phyloP scores from a whole-genome alignment of 1,140 invertebrate genomes.

The Berghia stephanieae region DNA sequence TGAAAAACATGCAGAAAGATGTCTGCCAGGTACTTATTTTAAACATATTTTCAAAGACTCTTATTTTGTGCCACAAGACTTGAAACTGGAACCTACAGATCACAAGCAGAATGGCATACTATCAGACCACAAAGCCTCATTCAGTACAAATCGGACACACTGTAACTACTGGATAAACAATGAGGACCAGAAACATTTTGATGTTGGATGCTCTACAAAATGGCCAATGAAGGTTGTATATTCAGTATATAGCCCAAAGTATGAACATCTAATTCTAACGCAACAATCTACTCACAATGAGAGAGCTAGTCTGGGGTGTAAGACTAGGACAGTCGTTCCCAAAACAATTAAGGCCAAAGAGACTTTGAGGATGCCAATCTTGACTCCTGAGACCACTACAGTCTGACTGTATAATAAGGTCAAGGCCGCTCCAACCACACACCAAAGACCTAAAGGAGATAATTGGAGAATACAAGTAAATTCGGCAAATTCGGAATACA shows the following conservation, averaged over 20 bases:
- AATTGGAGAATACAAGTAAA: too few species aligned
- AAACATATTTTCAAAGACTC: not conserved
- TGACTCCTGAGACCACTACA: not conserved
- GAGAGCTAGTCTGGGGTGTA: conserved; percentile 40
- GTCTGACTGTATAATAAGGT: conserved; percentile 38
- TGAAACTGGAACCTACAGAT: too few species aligned
- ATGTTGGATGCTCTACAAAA: not conserved
- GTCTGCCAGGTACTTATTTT: not conserved
- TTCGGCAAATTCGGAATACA: too few species aligned
- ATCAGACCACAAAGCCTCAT: not conserved
- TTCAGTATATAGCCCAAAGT: not conserved
- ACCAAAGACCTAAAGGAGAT: conserved; percentile 42
- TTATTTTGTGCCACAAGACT: too few species aligned
- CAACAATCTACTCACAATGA: conserved; percentile 34
- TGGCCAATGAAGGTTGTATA: not conserved
- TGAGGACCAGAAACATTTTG: not conserved
- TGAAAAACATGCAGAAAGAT: not conserved
- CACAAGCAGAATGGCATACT: not conserved
- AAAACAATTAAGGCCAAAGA: conserved; percentile 34
- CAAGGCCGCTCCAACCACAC: conserved; percentile 38
- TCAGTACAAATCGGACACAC: not conserved
- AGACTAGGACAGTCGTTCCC: conserved; percentile 37
- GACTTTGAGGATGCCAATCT: conserved; percentile 20
- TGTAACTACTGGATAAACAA: not conserved
- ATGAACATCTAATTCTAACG: not conserved